phyloP scores from a whole-genome alignment of 2,888 invertebrate species.

The Latrodectus hesperus region DNA sequence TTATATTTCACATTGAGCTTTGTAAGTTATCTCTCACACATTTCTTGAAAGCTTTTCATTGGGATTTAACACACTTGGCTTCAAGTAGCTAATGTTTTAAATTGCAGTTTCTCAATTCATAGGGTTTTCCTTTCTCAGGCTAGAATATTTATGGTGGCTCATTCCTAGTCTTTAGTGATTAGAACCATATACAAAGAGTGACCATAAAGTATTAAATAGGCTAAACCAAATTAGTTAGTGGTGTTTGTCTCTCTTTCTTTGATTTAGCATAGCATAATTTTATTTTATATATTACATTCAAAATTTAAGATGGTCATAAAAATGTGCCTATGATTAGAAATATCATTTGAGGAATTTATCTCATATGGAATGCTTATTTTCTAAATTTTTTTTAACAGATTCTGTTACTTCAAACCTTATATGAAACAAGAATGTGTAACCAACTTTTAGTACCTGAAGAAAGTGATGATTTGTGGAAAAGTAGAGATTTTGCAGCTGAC shows the following conservation, averaged over 20 bases:
- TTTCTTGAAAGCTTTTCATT: too few relatives aligned
- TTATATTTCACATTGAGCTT: too few relatives aligned
- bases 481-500: constrained; percentile 66
- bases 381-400: constrained; percentile 76
- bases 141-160: too few relatives aligned
- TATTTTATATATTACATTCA: background rate
- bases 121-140: too few relatives aligned
- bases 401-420: constrained; percentile 81
- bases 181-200: too few relatives aligned
- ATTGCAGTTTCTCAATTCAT: too few relatives aligned
- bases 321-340: background rate
- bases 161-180: too few relatives aligned
- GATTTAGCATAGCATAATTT: background rate
- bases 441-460: constrained; percentile 81
- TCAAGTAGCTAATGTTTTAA: too few relatives aligned
- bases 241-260: background rate
- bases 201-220: too few relatives aligned
- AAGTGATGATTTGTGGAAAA: constrained; percentile 77
- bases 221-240: background rate
- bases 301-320: background rate
- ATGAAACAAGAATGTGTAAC: constrained; percentile 82
- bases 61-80: too few relatives aligned
- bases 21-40: too few relatives aligned
- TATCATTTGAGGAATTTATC: background rate
- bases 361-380: background rate